Evolutionary conservation across 2,797 vertebrate species (phyloP), one percentile per base, ranked within the genome.

Genomic region (Tarsius wallacei): DNA sequence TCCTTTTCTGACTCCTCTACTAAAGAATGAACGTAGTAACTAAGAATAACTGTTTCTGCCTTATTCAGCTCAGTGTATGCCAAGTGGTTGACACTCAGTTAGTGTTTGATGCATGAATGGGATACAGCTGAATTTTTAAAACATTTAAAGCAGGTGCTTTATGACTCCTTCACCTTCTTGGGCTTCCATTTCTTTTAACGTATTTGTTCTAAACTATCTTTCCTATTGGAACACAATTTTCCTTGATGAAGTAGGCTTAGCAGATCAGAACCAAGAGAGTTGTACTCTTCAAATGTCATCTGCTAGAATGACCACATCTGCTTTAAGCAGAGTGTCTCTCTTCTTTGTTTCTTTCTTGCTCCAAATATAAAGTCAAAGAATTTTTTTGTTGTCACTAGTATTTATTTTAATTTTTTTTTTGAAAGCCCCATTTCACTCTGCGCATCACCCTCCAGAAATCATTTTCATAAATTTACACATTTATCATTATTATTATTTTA

Each of bases 171-270:
- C 33, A 17, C 66, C 80, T 86, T 88, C 61, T 87, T n/a, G n/a
- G 71, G 10, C 68, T 96, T 96, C 47, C 19, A 47, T 87, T 96
- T 83, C 76, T 90, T 96, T 90, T 71, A 87, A 94, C 84, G 85
- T 51, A 84, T 73, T 94, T 93, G 68, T 76, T 96, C 53, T 59
- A 87, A 88, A 83, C 57, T 61, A 63, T 24, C 87, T 73, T 95
- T 84, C 14, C 55, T 63, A 19, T 86, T 64, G 68, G 49, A 95
- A 90, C n/a, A 59, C 1, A 5, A 16, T 73, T 95, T 71, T 93
- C 86, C 85, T 80, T 47, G 36, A 8, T 9, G 53, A 26, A 57
- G 63, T 7, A 36, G 24, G 22, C 16, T 63, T 55, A 73, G 93
- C 78, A 93, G 66, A 85, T 59, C 0, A 15, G 3, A 81, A 81